These are phyloP conservation scores for Blastobasis adustella DNA, from an alignment of 2,888 invertebrate species.

Conservation along the genomic window DNA sequence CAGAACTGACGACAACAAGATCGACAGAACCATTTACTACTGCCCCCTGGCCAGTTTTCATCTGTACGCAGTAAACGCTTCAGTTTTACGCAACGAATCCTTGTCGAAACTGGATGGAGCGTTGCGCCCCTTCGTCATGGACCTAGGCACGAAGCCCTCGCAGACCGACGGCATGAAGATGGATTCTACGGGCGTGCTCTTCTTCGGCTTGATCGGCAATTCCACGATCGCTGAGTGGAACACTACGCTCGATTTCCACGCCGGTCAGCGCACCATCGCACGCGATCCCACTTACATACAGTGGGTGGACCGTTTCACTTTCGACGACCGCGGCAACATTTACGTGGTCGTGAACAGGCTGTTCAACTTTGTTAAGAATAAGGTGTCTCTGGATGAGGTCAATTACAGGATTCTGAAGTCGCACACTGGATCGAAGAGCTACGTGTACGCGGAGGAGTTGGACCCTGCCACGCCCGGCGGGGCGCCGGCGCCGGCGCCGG, in stretches of 20 bases:
- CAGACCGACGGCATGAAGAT: conserved; percentile 85
- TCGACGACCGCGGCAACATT: conserved; percentile 78
- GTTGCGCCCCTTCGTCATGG: conserved; percentile 65
- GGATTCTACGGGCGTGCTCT: conserved; percentile 80
- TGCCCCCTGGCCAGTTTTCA: conserved; percentile 80
- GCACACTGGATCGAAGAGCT: conserved; percentile 76
- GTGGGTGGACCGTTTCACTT: conserved; percentile 83
- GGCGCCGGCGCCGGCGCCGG: conserved; percentile 33
- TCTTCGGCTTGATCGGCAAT: conserved; percentile 80
- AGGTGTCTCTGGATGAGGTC: conserved; percentile 71
- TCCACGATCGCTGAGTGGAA: conserved; percentile 84
- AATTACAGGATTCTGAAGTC: conserved; percentile 81
- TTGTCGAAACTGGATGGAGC: conserved; percentile 44
- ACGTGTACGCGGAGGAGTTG: conserved; percentile 72
- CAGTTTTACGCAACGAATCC: conserved; percentile 73
- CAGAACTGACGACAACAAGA: conserved; percentile 36
- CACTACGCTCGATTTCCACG: conserved; percentile 70
- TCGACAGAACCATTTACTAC: conserved; percentile 77
- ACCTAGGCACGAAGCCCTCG: conserved; percentile 78
- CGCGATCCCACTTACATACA: conserved; percentile 80
- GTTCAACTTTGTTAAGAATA: conserved; percentile 78
- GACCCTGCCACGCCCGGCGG: conserved; percentile 25
- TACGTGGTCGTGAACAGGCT: conserved; percentile 81
- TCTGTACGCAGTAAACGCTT: conserved; percentile 78
- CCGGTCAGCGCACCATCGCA: conserved; percentile 78